A percentile compares a stretch with the other conserved stretches of the same genome.
These are phyloP conservation scores for Hemicentrotus pulcherrimus DNA, from an alignment of 35 echinoderm and acorn worm genomes.

Conservation along the genomic window DNA sequence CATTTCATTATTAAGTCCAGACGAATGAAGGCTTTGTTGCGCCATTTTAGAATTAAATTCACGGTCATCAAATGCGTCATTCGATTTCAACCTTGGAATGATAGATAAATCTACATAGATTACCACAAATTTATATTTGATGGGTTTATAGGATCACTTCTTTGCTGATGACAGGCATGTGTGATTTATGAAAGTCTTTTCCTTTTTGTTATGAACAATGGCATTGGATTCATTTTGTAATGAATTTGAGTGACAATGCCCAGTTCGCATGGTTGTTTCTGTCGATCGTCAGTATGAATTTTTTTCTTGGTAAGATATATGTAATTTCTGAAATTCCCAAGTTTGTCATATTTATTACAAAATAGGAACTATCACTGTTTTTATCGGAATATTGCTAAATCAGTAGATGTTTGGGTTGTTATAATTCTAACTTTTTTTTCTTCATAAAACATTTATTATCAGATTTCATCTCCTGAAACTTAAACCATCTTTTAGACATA, in stretches of 20 bases:
- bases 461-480: too few species aligned
- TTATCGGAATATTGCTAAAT: too few species aligned
- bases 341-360: too few species aligned
- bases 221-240: neutral
- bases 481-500: too few species aligned
- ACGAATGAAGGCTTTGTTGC: neutral
- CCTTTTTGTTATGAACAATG: neutral
- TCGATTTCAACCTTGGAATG: neutral
- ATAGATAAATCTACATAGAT: slow-evolving; percentile 13
- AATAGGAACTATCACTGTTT: too few species aligned
- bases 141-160: neutral
- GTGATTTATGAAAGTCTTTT: neutral
- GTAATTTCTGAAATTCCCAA: too few species aligned
- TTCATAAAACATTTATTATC: too few species aligned
- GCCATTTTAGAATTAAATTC: slow-evolving; percentile 28
- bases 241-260: neutral
- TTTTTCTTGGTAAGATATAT: too few species aligned
- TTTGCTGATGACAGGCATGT: neutral
- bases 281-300: too few species aligned
- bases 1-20: neutral
- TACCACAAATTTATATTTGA: neutral
- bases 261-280: neutral
- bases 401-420: too few species aligned
- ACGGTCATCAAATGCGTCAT: slow-evolving; percentile 21
- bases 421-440: too few species aligned